A percentile compares a stretch with the other conserved stretches of the same genome.
phyloP scores from a whole-genome alignment of 1,140 invertebrate genomes.

The Dolichoris vasculosae region DNA sequence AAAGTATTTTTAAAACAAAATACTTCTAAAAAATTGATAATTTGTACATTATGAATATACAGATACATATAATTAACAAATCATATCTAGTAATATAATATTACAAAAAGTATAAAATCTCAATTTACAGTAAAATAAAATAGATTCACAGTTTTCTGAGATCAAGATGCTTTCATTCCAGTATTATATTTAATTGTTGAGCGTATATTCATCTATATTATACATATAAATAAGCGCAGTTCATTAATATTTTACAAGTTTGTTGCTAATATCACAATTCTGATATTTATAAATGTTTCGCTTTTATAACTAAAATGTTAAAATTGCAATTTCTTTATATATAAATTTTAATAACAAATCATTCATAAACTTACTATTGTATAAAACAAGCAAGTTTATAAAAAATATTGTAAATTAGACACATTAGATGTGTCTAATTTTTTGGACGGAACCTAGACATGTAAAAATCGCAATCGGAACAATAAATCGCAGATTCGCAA shows the following conservation, averaged over 20 bases:
- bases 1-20: constrained; percentile 75
- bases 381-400: background rate
- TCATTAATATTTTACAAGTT: constrained; percentile 56
- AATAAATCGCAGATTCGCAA: constrained; percentile 84
- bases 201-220: constrained; percentile 41
- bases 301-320: constrained; percentile 39
- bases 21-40: constrained; percentile 68
- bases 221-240: constrained; percentile 25
- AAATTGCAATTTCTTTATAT: background rate
- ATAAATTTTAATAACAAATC: background rate
- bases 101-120: constrained; percentile 28
- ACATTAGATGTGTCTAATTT: constrained; percentile 59
- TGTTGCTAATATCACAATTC: constrained; percentile 73
- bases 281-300: constrained; percentile 51
- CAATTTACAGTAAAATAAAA: constrained; percentile 62
- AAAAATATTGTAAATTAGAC: constrained; percentile 1
- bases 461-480: constrained; percentile 92
- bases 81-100: background rate
- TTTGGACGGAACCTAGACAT: constrained; percentile 88
- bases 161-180: constrained; percentile 63
- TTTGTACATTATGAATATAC: constrained; percentile 61
- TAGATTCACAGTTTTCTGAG: constrained; percentile 68
- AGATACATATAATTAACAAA: constrained; percentile 55
- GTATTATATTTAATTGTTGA: constrained; percentile 9
- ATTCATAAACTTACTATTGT: too few relatives aligned